phyloP scores from a whole-genome alignment of 1,140 invertebrate species.

The Drosophila aff. region DNA sequence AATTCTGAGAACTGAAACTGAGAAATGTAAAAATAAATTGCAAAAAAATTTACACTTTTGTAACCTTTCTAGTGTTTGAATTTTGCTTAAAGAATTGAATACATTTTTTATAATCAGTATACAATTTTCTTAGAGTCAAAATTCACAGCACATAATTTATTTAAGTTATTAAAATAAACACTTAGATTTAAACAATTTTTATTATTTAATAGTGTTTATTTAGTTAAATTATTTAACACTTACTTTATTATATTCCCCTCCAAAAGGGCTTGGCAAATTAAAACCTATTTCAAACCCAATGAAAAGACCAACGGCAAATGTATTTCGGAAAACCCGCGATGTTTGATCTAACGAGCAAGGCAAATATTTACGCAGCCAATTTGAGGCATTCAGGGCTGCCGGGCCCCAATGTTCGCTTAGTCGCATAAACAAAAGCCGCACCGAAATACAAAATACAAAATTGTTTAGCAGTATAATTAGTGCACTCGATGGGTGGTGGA shows the following conservation, averaged over 20 bases:
- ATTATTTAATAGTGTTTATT: background rate
- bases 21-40: background rate
- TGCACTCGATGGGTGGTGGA: slow-evolving; percentile 46
- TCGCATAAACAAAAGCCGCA: slow-evolving; percentile 56
- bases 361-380: slow-evolving; percentile 63
- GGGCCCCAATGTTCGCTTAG: slow-evolving; percentile 26
- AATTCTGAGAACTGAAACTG: background rate
- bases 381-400: slow-evolving; percentile 31
- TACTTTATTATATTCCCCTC: background rate
- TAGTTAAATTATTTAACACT: background rate
- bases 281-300: background rate
- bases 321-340: background rate
- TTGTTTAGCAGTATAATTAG: slow-evolving; percentile 70
- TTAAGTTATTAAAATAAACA: too few relatives aligned
- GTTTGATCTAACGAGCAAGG: slow-evolving; percentile 6
- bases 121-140: too few relatives aligned
- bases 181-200: background rate
- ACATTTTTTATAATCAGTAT: too few relatives aligned
- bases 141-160: too few relatives aligned
- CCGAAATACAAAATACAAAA: slow-evolving; percentile 64
- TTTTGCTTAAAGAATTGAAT: background rate
- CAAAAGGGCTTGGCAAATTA: background rate
- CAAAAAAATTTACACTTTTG: background rate
- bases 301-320: background rate
- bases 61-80: background rate